A percentile compares a stretch with the other conserved stretches of the same genome.
phyloP scores from a whole-genome alignment of 1,140 invertebrate species.

The Dryas iulia region DNA sequence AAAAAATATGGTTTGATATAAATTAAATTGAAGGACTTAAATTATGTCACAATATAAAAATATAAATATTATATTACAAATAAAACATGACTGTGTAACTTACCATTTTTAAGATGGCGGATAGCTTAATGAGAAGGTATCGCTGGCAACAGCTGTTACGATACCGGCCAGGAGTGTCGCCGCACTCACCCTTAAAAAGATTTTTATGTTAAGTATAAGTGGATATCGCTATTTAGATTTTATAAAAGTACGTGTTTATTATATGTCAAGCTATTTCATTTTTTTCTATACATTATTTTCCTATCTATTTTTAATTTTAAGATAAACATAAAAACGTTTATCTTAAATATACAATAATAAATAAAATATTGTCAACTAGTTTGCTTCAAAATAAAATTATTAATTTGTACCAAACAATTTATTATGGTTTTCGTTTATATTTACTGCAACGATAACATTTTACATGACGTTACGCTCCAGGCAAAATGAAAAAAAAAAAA shows the following conservation, averaged over 20 bases:
- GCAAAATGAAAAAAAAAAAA: background rate
- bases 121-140: constrained; percentile 77
- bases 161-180: constrained; percentile 74
- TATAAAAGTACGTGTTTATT: too few relatives aligned
- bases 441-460: background rate
- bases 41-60: too few relatives aligned
- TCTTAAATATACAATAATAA: background rate
- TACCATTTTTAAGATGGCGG: constrained; percentile 47
- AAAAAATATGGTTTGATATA: too few relatives aligned
- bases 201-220: constrained; percentile 43
- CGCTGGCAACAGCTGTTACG: constrained; percentile 75
- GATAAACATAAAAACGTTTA: too few relatives aligned
- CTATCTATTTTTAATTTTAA: too few relatives aligned
- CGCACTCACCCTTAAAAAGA: constrained; percentile 69
- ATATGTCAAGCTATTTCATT: too few relatives aligned
- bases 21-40: too few relatives aligned
- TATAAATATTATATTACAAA: too few relatives aligned
- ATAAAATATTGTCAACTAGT: background rate
- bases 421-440: background rate
- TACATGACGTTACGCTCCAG: background rate
- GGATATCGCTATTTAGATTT: constrained; percentile 39
- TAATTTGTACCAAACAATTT: background rate
- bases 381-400: background rate
- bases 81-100: constrained; percentile 63
- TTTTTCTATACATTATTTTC: too few relatives aligned